Evolutionary conservation across 1,140 invertebrate genomes (phyloP).

Genomic region (Caenorhabditis tropicalis): DNA sequence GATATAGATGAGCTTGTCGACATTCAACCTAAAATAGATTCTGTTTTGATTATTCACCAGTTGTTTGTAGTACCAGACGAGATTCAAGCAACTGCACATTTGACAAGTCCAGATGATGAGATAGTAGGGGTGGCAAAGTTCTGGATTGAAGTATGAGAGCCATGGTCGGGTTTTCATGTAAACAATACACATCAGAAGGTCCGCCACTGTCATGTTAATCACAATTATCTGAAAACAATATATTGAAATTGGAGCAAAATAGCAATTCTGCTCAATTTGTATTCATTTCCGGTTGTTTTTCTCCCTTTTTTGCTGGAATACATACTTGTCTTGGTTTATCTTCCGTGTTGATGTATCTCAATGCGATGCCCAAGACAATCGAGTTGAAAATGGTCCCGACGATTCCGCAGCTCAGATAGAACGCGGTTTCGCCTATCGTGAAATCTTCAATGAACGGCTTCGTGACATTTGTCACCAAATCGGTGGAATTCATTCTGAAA

Average conservation of each 20-base stretch:
- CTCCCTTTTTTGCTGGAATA: neutral
- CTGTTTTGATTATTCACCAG: neutral
- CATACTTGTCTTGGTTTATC: slow-evolving; percentile 70
- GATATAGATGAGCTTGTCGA: slow-evolving; percentile 70
- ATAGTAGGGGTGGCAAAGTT: slow-evolving; percentile 67
- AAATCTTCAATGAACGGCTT: slow-evolving; percentile 50
- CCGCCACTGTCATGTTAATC: slow-evolving; percentile 72
- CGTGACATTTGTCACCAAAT: neutral
- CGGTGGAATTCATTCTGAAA: slow-evolving; percentile 27
- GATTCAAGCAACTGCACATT: slow-evolving; percentile 68
- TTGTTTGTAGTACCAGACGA: slow-evolving; percentile 61
- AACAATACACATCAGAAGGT: slow-evolving; percentile 65
- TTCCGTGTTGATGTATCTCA: slow-evolving; percentile 63
- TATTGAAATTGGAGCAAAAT: neutral
- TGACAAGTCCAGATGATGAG: slow-evolving; percentile 67
- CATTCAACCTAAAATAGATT: slow-evolving; percentile 60
- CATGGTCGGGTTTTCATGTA: slow-evolving; percentile 69
- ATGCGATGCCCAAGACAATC: slow-evolving; percentile 65
- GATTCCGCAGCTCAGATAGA: slow-evolving; percentile 62
- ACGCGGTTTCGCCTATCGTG: slow-evolving; percentile 60
- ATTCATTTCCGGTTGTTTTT: neutral
- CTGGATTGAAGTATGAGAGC: slow-evolving; percentile 56
- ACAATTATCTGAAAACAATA: slow-evolving; percentile 66
- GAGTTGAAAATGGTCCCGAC: slow-evolving; percentile 63
- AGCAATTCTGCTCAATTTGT: neutral